Evolutionary conservation across 2,113 vertebrate genomes (phyloP), one percentile per base, ranked within the genome.

Genomic region (Acinonyx jubatus): DNA sequence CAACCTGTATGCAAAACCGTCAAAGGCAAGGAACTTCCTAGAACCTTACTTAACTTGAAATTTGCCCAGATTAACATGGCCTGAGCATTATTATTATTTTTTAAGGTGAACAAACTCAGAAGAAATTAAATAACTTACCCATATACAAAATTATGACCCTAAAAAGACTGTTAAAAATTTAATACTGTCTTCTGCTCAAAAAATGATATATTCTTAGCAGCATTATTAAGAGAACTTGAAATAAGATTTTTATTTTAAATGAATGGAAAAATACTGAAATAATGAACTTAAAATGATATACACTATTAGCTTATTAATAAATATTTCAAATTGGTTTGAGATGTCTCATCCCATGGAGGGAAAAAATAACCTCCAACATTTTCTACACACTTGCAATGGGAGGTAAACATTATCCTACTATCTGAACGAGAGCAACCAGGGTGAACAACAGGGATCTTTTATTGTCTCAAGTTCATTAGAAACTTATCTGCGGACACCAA

Each of bases 241-340:
- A 50, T 0, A 84, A 41, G 6, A 81, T 74, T 97, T 95, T 86
- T 80, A 69, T 52, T 83, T 81, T 71, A 80, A 97, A 69, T 84
- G 10, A 92, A 85, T 73, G 21, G 25, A 84, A 73, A 71, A 5
- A 41, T 38, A 12, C 7, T 68, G 21, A 87, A 74, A 66, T 19
- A 57, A 31, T 83, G 13, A 65, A 29, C 74, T 91, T 52, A 84
- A 74, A 63, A 82, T 92, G 16, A 97, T 87, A 96, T 16, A 69
- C 1, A 69, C 1, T 18, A 57, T 73, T 76, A 1, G 3, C 25
- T 95, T 82, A 57, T 55, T 7, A 68, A 41, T 50, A 86, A 57
- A 82, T 87, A 94, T 80, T 92, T 92, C 23, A 36, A 74, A 48
- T 6, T 48, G 8, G 5, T 48, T 79, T 52, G 23, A 89, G 25